phyloP scores from a whole-genome alignment of 2,113 vertebrate genomes.

The Limanda limanda region DNA sequence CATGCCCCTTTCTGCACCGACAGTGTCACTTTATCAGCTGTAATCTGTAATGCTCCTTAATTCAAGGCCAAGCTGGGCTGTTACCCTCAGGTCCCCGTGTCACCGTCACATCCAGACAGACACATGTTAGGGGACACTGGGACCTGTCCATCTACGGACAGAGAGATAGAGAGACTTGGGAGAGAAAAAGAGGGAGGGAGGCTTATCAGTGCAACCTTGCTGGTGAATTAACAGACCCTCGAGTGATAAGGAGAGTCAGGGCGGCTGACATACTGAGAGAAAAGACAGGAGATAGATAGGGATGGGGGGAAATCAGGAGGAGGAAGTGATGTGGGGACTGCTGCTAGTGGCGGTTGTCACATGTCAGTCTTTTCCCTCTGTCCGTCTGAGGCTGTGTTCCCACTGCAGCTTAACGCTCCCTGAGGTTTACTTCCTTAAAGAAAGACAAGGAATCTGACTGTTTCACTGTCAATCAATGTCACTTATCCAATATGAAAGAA shows the following conservation, averaged over 20 bases:
- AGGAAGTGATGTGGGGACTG: slow-evolving; percentile 55
- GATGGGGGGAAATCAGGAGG: slow-evolving; percentile 20
- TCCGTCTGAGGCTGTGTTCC: neutral
- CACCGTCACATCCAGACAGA: slow-evolving; percentile 79
- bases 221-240: slow-evolving; percentile 90
- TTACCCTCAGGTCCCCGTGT: slow-evolving; percentile 76
- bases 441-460: neutral
- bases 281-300: slow-evolving; percentile 73
- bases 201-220: slow-evolving; percentile 88
- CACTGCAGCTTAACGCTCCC: neutral
- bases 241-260: slow-evolving; percentile 88
- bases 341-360: slow-evolving; percentile 81
- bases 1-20: slow-evolving; percentile 23
- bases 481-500: too few relatives aligned
- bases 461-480: neutral
- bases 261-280: slow-evolving; percentile 78
- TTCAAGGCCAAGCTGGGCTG: slow-evolving; percentile 79
- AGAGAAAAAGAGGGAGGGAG: slow-evolving; percentile 49
- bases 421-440: neutral
- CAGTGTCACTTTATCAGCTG: slow-evolving; percentile 81
- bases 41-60: slow-evolving; percentile 83
- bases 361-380: slow-evolving; percentile 80
- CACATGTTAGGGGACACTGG: slow-evolving; percentile 83
- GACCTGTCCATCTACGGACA: slow-evolving; percentile 81
- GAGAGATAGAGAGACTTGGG: slow-evolving; percentile 65